Conservation (phyloP, 2,888 invertebrate genomes). For the Ferdinandea cuprea region DNA sequence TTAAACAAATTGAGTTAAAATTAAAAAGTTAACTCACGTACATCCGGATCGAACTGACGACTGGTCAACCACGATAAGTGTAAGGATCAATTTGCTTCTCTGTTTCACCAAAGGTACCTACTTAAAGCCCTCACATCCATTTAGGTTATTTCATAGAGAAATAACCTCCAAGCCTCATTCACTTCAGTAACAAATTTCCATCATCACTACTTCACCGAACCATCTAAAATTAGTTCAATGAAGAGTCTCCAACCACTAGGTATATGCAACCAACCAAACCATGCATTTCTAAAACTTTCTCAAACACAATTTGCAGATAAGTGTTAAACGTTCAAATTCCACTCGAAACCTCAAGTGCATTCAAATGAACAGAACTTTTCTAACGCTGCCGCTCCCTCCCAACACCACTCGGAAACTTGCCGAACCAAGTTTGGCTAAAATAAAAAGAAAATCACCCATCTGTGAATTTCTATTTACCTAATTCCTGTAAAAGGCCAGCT, state of each 20-base stretch:
- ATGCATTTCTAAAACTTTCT: slow-evolving; percentile 30
- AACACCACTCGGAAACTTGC: slow-evolving; percentile 6
- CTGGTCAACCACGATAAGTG: too few species aligned
- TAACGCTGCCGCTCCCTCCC: too few species aligned
- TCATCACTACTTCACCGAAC: neutral
- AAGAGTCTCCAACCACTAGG: slow-evolving; percentile 8
- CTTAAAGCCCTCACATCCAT: neutral
- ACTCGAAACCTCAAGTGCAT: slow-evolving; percentile 55
- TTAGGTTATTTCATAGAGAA: neutral
- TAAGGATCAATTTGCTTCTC: too few species aligned
- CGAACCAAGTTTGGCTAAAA: slow-evolving; percentile 39
- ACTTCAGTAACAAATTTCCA: neutral
- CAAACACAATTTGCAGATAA: slow-evolving; percentile 40
- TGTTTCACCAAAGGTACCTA: too few species aligned
- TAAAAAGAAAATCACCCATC: slow-evolving; percentile 25
- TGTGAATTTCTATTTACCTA: slow-evolving; percentile 39
- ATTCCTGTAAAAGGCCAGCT: slow-evolving; percentile 38
- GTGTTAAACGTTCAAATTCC: slow-evolving; percentile 54
- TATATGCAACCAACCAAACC: slow-evolving; percentile 5
- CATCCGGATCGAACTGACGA: too few species aligned
- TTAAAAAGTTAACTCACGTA: too few species aligned
- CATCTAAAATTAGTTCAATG: slow-evolving; percentile 13
- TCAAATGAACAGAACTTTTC: slow-evolving; percentile 45
- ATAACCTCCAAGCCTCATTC: neutral
- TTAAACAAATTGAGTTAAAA: too few species aligned